These are phyloP conservation scores for Linnaemya tessellans DNA, from an alignment of 2,888 invertebrate species.

Conservation along the genomic window DNA sequence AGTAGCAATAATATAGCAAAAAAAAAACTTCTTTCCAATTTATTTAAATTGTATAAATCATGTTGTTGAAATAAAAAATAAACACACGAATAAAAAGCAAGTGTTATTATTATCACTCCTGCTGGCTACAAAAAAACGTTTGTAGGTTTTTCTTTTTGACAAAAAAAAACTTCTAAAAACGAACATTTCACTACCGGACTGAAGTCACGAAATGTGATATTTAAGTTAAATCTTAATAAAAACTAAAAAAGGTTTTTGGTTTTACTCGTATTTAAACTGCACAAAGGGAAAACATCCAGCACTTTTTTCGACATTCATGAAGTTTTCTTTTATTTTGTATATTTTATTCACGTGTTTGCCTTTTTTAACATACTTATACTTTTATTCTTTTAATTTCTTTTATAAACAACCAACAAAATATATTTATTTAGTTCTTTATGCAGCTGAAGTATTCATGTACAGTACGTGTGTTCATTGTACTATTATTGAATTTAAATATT, in stretches of 20 bases:
- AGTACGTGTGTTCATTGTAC: neutral
- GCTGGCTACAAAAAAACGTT: conserved; percentile 53
- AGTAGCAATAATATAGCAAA: conserved; percentile 43
- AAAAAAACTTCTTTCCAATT: conserved; percentile 5
- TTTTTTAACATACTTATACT: conserved; percentile 2
- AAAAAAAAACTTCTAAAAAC: conserved; percentile 60
- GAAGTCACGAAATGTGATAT: conserved; percentile 71
- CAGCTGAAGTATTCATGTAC: neutral
- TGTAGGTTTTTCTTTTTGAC: conserved; percentile 36
- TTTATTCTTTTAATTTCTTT: conserved; percentile 16
- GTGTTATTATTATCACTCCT: conserved; percentile 70
- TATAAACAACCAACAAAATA: neutral
- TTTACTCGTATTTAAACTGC: conserved; percentile 26
- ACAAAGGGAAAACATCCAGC: conserved; percentile 30
- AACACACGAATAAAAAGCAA: conserved; percentile 52
- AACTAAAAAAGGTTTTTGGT: conserved; percentile 46
- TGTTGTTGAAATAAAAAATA: conserved; percentile 60
- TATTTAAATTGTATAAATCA: conserved; percentile 68
- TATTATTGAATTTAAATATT: conserved; percentile 1
- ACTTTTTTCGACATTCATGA: conserved; percentile 41
- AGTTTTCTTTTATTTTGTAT: neutral
- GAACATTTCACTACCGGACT: conserved; percentile 70
- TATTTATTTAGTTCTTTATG: neutral
- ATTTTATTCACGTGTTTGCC: conserved; percentile 17
- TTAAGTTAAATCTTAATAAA: conserved; percentile 65